Conservation (phyloP, 2,113 vertebrate species). For the Nansenia antarctica region DNA sequence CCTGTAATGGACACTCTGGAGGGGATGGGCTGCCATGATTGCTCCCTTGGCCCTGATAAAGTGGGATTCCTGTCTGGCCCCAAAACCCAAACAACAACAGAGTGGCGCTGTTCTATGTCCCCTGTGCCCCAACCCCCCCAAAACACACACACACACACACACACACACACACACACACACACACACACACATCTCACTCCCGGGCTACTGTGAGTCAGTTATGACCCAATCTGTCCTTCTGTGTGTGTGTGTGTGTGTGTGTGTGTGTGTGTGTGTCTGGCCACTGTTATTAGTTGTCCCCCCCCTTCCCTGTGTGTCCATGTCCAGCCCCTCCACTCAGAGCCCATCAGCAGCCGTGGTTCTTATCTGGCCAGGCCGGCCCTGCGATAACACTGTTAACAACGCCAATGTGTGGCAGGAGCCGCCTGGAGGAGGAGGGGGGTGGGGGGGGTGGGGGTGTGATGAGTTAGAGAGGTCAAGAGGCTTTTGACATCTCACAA, state of each 20-base stretch:
- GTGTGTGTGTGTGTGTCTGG: conserved; percentile 61
- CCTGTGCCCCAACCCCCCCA: conserved; percentile 15
- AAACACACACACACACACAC: conserved; percentile 12
- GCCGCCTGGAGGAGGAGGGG: conserved; percentile 52
- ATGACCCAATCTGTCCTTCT: too few species aligned
- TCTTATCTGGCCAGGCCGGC: conserved; percentile 73
- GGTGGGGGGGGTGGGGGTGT: too few species aligned
- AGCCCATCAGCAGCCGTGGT: conserved; percentile 49
- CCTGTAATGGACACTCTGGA: conserved; percentile 41
- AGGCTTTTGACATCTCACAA: conserved; percentile 59
- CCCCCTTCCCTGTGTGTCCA: conserved; percentile 7
- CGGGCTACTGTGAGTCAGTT: conserved; percentile 18
- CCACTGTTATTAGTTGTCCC: conserved; percentile 39
- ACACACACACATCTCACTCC: conserved; percentile 21
- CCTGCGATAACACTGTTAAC: conserved; percentile 78
- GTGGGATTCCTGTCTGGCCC: conserved; percentile 72
- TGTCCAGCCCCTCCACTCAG: conserved; percentile 51
- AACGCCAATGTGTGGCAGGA: conserved; percentile 63
- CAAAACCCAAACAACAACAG: conserved; percentile 75
- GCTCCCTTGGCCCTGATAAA: conserved; percentile 37
- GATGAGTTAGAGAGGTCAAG: conserved; percentile 65
- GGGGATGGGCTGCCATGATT: conserved; percentile 9
- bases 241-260: conserved; percentile 13
- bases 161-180: background rate
- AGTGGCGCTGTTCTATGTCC: conserved; percentile 39